Evolutionary conservation across 2,113 vertebrate genomes (phyloP), one percentile per base, ranked within the genome.

Genomic region (Brachyhypopomus occidentalis): DNA sequence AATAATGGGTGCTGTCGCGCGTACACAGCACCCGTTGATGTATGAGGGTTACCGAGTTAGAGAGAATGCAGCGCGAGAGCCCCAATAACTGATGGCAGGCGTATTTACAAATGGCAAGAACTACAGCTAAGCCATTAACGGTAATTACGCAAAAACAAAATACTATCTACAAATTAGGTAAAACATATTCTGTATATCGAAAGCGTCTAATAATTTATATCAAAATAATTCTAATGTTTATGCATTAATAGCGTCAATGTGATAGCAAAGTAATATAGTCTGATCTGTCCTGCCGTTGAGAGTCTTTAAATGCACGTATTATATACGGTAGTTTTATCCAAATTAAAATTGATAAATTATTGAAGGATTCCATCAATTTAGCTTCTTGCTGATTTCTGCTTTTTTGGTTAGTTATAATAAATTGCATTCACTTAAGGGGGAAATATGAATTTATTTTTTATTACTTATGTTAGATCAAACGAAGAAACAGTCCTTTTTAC

Each of bases 1-100:
- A 94, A 96, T 96, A 97, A 97, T 96, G 95, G 94, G 91, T 94
- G 94, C 94, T 96, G 94, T 95, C 95, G 55, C 89, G 91, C 91
- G 92, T 94, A 93, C 93, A 93, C 93, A 41, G 78, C 92, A 93
- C 93, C 92, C 92, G 94, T 93, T 97, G 96, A 97, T 97, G 93
- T 96, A 97, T 96, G 94, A 92, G 94, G 95, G 95, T 96, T 95
- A 96, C 92, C 93, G 93, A 92, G 93, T 93, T 93, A 90, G 38
- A 56, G 23, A 75, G 52, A 88, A 86, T 89, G 92, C 90, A 86
- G 91, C 92, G 92, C 91, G 90, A 92, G 88, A 92, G 93, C 89
- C 89, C 91, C 90, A 91, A 80, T 83, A 76, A 94, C 64, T 56
- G 5, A 56, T 67, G 4, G 91, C 92, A 93, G 87, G 89, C 87